Conservation (phyloP, 2,888 invertebrate genomes). For the Rhodophaea formosa region DNA sequence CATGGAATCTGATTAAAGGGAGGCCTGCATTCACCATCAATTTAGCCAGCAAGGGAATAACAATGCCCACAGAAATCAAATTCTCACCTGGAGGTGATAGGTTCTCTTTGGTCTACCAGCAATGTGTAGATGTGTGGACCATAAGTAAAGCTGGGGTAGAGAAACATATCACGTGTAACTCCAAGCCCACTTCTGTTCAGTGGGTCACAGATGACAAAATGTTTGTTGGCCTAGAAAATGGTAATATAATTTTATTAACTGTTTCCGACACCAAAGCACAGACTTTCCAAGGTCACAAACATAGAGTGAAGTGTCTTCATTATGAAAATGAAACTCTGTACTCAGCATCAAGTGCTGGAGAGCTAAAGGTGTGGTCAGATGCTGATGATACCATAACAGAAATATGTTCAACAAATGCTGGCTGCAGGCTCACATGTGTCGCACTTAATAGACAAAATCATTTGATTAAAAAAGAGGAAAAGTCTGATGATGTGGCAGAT, state of each 20-base stretch:
- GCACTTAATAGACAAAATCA: constrained; percentile 77
- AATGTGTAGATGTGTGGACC: constrained; percentile 89
- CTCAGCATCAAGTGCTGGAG: constrained; percentile 89
- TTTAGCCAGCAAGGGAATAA: constrained; percentile 84
- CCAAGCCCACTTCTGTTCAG: constrained; percentile 85
- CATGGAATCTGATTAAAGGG: constrained; percentile 97
- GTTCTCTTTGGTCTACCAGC: constrained; percentile 88
- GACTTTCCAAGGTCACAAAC: constrained; percentile 80
- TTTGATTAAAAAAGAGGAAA: constrained; percentile 65
- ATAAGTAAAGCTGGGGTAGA: constrained; percentile 88
- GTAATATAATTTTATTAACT: constrained; percentile 83
- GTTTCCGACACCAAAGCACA: constrained; percentile 73
- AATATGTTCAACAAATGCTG: constrained; percentile 82
- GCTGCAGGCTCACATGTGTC: constrained; percentile 88
- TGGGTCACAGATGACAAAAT: constrained; percentile 85
- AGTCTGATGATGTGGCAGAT: constrained; percentile 38
- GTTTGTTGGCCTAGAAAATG: constrained; percentile 88
- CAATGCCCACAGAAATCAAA: constrained; percentile 72
- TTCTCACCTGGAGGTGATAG: constrained; percentile 90
- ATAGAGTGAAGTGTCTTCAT: constrained; percentile 85
- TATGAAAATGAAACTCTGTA: constrained; percentile 81
- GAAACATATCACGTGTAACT: constrained; percentile 83
- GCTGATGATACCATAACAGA: constrained; percentile 65
- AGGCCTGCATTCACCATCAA: constrained; percentile 95
- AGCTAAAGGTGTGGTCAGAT: constrained; percentile 86